A percentile compares a stretch with the other conserved stretches of the same genome.
Conservation (phyloP, 2,797 vertebrate species). For the Sitta carolinensis region DNA sequence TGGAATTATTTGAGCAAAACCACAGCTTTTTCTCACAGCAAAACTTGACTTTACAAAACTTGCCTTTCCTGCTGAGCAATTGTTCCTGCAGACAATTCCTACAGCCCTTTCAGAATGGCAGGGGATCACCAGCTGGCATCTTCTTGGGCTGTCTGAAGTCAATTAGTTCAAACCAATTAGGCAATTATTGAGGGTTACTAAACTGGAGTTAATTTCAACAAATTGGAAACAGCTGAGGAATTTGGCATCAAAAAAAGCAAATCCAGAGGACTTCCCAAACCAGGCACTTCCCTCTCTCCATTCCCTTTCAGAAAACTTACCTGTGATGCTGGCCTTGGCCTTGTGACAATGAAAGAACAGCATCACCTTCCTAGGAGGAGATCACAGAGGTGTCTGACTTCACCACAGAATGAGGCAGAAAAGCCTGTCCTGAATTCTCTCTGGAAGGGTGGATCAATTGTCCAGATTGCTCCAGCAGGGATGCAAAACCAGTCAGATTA, state of each 20-base stretch:
- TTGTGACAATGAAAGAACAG: slow-evolving; percentile 54
- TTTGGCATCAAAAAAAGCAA: background rate
- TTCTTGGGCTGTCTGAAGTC: background rate
- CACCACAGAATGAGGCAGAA: background rate
- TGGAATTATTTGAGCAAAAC: slow-evolving; percentile 12
- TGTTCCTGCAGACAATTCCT: slow-evolving; percentile 40
- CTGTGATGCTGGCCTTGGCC: slow-evolving; percentile 39
- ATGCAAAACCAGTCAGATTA: background rate
- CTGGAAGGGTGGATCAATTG: background rate
- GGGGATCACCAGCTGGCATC: slow-evolving; percentile 23
- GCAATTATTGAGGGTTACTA: slow-evolving; percentile 13
- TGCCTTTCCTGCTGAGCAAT: slow-evolving; percentile 30
- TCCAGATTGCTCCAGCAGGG: background rate
- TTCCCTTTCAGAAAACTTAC: slow-evolving; percentile 15
- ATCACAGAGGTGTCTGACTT: slow-evolving; percentile 45
- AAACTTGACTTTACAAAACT: slow-evolving; percentile 17
- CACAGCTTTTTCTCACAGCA: slow-evolving; percentile 14
- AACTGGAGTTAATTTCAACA: background rate
- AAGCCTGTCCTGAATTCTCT: background rate
- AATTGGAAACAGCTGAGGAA: background rate
- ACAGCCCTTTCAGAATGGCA: background rate
- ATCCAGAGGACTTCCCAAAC: background rate
- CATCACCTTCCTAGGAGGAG: slow-evolving; percentile 29
- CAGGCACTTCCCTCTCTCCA: background rate
- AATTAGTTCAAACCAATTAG: slow-evolving; percentile 30